phyloP scores from a whole-genome alignment of 2,113 vertebrate genomes.

The Phalacrocorax pelagicus region DNA sequence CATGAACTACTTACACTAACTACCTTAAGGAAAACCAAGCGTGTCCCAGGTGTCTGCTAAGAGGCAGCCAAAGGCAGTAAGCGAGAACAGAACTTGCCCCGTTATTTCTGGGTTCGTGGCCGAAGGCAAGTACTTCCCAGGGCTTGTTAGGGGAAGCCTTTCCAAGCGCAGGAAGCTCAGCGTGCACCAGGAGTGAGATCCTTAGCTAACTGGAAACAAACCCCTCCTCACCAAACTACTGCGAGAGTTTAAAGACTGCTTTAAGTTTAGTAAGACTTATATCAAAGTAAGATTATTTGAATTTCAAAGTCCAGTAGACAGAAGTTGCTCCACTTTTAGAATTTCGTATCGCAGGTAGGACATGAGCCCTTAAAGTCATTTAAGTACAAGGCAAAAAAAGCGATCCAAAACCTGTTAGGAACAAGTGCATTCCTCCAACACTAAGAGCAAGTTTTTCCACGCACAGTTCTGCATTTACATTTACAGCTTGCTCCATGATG shows the following conservation, averaged over 20 bases:
- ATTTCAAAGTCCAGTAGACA: background rate
- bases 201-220: background rate
- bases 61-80: background rate
- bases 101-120: accelerated
- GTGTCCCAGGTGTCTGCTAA: background rate
- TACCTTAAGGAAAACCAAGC: background rate
- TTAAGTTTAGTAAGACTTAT: background rate
- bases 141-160: background rate
- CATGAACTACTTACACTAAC: accelerated
- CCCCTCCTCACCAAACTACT: background rate
- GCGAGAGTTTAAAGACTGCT: background rate
- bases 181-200: accelerated
- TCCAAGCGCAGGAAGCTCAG: background rate
- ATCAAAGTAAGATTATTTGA: background rate
- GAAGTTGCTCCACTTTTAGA: background rate
- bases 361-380: background rate
- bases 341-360: accelerated
- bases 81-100: background rate
- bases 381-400: background rate
- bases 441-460: background rate
- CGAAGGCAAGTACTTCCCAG: background rate
- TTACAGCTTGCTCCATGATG: background rate
- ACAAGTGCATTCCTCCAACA: background rate
- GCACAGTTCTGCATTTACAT: background rate
- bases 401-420: background rate